Base-by-base conservation (phyloP, 2,113 vertebrate genomes). In the Seriola aureovittata region DNA sequence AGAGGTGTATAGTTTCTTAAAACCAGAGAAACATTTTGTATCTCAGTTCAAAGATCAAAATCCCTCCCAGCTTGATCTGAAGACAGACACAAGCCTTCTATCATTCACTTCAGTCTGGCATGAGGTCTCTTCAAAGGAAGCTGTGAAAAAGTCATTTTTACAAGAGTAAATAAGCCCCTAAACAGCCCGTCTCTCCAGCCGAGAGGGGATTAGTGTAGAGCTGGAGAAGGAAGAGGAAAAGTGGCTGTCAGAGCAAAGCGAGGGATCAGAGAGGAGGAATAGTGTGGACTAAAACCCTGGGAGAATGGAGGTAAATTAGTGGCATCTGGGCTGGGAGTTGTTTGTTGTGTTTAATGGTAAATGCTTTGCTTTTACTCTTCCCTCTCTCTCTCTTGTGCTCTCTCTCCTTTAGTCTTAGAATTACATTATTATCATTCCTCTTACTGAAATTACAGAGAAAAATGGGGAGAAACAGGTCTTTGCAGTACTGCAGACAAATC, bases 121-220 rank as follows among this genome's bases (percentile, higher is more conserved):
- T 12, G 57, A 52, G 32, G 40, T 60, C n/a, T 77, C 58, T 84
- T 81, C 80, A 86, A 87, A 71, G 63, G 44, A 63, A 70, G 70
- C 80, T 77, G 68, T 44, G 42, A 80, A 88, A 85, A 89, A 82
- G 73, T 57, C 25, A 34, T 92, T 88, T 88, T 81, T 81, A 85
- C 83, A 81, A 76, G 82, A 90, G 87, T 89, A 91, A 93, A 93
- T 93, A 93, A 92, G 88, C 85, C 77, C 71, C 77, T 89, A 94
- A 94, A 92, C 85, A 88, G 85, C 73, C 77, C 54, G 86, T 85
- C 85, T 88, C 87, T 89, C 84, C 78, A 80, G 77, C 91, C 78
- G 78, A 82, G 73, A 85, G 86, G 85, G 88, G 92, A 94, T 95
- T 95, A 95, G 81, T 40, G 91, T 57, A 34, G 81, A 88, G 81